Conservation (phyloP, 2,888 invertebrate genomes). For the Pachycephus smyrnensis region DNA sequence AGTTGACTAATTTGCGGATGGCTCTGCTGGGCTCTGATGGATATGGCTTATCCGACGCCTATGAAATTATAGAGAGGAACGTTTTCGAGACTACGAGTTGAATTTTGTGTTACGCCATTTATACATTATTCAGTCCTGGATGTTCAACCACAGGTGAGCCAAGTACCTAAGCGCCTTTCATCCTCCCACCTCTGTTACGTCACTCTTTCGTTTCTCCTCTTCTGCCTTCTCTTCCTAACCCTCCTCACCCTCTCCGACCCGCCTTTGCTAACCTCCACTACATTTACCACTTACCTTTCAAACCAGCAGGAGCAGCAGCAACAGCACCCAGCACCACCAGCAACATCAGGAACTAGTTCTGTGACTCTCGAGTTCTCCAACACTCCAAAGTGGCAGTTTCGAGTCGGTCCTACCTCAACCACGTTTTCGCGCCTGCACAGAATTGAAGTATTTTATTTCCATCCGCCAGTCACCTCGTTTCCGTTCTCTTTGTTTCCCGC, state of each 20-base stretch:
- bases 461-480: conserved; percentile 1
- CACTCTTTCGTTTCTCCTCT: not conserved
- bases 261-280: not conserved
- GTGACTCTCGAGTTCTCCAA: not conserved
- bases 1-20: conserved; percentile 7
- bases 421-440: not conserved
- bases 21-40: not conserved
- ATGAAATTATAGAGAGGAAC: not conserved
- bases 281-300: not conserved
- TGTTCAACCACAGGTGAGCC: conserved; percentile 26
- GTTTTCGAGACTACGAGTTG: not conserved
- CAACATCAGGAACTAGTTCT: not conserved
- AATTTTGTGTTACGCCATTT: conserved; percentile 27
- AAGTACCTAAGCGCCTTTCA: conserved; percentile 25
- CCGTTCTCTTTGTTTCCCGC: conserved; percentile 5
- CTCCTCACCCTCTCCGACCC: not conserved
- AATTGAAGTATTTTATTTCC: conserved; percentile 7
- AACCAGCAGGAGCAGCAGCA: not conserved
- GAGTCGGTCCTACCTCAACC: not conserved
- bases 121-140: conserved; percentile 32
- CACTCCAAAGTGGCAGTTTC: not conserved
- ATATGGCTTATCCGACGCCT: not conserved
- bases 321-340: not conserved
- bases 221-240: not conserved
- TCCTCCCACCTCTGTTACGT: conserved; percentile 19